Conservation (phyloP, 2,797 vertebrate genomes). For the Serranus cabrilla region DNA sequence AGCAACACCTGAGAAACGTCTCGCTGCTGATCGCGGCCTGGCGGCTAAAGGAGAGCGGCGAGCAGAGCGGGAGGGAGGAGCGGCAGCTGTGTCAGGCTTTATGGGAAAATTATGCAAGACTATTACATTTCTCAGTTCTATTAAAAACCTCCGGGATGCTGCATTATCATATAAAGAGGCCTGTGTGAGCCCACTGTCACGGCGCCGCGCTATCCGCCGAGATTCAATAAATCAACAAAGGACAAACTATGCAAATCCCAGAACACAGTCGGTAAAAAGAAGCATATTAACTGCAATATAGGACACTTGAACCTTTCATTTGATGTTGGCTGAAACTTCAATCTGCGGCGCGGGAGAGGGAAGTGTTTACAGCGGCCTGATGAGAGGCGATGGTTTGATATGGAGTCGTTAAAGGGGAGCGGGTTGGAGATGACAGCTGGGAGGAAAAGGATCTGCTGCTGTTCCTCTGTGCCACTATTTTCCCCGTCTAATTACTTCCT, state of each 20-base stretch:
- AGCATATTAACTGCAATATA: constrained; percentile 82
- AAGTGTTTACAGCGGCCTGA: constrained; percentile 69
- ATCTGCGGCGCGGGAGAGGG: constrained; percentile 64
- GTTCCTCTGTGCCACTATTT: constrained; percentile 61
- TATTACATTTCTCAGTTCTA: constrained; percentile 79
- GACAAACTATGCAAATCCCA: constrained; percentile 87
- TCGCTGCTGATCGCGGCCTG: constrained; percentile 48
- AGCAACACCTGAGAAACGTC: constrained; percentile 78
- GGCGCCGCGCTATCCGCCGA: constrained; percentile 58
- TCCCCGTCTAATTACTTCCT: constrained; percentile 71
- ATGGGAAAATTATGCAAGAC: constrained; percentile 86
- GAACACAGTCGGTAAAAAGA: constrained; percentile 77
- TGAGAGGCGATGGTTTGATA: constrained; percentile 78
- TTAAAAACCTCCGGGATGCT: constrained; percentile 78
- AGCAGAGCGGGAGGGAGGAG: constrained; percentile 55
- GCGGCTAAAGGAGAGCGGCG: constrained; percentile 35
- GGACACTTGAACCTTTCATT: constrained; percentile 78
- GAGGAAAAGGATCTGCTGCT: constrained; percentile 63
- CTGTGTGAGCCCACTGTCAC: constrained; percentile 76
- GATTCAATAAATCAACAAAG: constrained; percentile 86
- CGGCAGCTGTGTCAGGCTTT: constrained; percentile 80
- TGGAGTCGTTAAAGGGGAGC: constrained; percentile 51
- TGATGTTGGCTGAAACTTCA: constrained; percentile 72
- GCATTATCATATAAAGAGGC: constrained; percentile 90
- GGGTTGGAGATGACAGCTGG: constrained; percentile 64